These are phyloP conservation scores for Clamator glandarius DNA, from an alignment of 2,797 vertebrate species.

Conservation along the genomic window DNA sequence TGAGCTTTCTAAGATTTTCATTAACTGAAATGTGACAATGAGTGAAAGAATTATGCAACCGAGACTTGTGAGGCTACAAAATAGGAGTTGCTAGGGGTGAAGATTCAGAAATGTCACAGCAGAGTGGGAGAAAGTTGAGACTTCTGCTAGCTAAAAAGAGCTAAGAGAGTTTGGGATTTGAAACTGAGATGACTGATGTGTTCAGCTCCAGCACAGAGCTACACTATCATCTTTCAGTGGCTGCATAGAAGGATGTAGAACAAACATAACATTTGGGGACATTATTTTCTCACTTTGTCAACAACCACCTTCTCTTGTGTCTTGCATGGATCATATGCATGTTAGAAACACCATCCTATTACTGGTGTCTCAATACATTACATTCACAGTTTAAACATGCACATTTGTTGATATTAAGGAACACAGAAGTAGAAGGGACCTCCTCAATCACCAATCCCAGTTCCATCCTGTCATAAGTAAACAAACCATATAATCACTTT, in stretches of 20 bases:
- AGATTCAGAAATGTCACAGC: slow-evolving; percentile 16
- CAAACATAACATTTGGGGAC: neutral
- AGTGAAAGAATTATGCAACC: slow-evolving; percentile 31
- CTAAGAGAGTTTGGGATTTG: neutral
- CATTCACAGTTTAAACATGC: neutral
- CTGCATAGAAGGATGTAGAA: neutral
- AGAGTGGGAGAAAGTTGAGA: slow-evolving; percentile 18
- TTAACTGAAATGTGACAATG: slow-evolving; percentile 55
- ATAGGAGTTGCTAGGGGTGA: slow-evolving; percentile 10
- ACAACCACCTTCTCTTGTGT: neutral
- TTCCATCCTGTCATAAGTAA: slow-evolving; percentile 47
- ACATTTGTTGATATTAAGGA: slow-evolving; percentile 19
- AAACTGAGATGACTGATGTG: neutral
- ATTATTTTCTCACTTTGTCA: slow-evolving; percentile 18
- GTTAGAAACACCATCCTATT: neutral
- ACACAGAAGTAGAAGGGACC: neutral
- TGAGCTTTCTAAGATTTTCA: slow-evolving; percentile 55
- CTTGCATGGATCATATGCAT: neutral
- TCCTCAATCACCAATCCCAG: slow-evolving; percentile 28
- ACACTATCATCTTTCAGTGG: neutral
- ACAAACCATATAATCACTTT: slow-evolving; percentile 56
- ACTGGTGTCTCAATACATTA: neutral
- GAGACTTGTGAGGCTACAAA: slow-evolving; percentile 9
- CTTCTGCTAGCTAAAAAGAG: neutral
- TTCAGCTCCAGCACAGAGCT: neutral